Base-by-base conservation (phyloP, 2,888 invertebrate species). In the Cerastoderma edule region DNA sequence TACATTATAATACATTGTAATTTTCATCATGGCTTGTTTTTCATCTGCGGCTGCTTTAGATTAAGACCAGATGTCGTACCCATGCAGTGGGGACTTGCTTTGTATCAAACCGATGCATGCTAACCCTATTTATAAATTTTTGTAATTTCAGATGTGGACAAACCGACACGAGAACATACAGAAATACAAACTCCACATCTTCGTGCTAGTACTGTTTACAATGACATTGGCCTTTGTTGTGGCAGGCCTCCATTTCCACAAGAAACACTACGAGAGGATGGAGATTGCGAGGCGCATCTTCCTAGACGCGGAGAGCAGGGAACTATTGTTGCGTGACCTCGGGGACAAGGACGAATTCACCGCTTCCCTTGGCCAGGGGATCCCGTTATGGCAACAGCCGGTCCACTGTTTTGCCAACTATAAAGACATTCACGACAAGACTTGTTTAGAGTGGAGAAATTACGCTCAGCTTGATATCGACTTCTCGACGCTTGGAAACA, bases 321-420 rank as follows among this genome's bases (percentile, higher is more conserved):
- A 64, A 16, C 72, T 89, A 16, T 78, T 75, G 22, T 72, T 88
- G 10, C 63, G 73, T 27, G 85, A 84, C 35, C 79, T 75, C 4
- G 57, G 72, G 2, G 79, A 77, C 3, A 67, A 65, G 3, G 85
- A 87, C 22, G 68, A 72, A 8, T 56, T 88, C 3, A 71, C 64
- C 2, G 87, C 85, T 6, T 67, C 60, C 4, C 66, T 90, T 44
- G 90, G 88, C 0, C 63, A 80, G 24, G 78, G 82, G 32, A 78
- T 90, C 1, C 89, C 89, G 1, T 56, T 39, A n/a, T 89, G 89
- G 89, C 84, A 83, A 68, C 78, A 87, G 30, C 90, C 89, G 8
- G 75, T 85, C 6, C 88, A 88, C 69, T 90, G 90, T 46, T 72
- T 74, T 39, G 80, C 78, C 6, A 75, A 87, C 32, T 83, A 84